phyloP scores from a whole-genome alignment of 2,797 vertebrate genomes.

The Eulemur albifrons region DNA sequence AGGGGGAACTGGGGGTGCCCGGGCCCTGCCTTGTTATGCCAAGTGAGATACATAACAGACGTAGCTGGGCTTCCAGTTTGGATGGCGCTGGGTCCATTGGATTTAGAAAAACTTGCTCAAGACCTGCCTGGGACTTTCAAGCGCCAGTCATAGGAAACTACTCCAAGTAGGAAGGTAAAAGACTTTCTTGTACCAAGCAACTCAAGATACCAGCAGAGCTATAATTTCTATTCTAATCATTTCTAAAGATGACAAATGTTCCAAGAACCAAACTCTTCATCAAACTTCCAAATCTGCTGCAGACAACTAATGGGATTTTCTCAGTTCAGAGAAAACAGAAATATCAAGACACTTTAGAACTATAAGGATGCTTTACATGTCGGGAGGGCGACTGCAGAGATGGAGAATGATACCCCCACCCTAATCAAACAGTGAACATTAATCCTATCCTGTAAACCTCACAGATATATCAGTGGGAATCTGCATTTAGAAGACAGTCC shows the following conservation, averaged over 20 bases:
- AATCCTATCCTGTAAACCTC: neutral
- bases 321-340: slow-evolving; percentile 20
- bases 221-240: neutral
- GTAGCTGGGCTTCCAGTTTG: neutral
- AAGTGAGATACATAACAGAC: neutral
- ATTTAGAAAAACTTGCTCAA: neutral
- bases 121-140: neutral
- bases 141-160: neutral
- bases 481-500: neutral
- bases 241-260: slow-evolving; percentile 33
- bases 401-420: too few species aligned
- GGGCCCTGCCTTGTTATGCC: neutral
- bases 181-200: neutral
- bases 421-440: neutral
- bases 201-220: neutral
- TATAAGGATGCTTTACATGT: neutral
- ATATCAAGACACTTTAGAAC: neutral
- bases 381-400: neutral
- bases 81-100: neutral
- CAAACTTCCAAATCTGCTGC: slow-evolving; percentile 16
- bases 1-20: neutral
- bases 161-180: neutral
- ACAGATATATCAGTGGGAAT: neutral
- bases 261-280: slow-evolving; percentile 22
- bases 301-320: neutral